These are phyloP conservation scores for Netelia fuscicornis DNA, from an alignment of 2,888 invertebrate species.

Conservation along the genomic window DNA sequence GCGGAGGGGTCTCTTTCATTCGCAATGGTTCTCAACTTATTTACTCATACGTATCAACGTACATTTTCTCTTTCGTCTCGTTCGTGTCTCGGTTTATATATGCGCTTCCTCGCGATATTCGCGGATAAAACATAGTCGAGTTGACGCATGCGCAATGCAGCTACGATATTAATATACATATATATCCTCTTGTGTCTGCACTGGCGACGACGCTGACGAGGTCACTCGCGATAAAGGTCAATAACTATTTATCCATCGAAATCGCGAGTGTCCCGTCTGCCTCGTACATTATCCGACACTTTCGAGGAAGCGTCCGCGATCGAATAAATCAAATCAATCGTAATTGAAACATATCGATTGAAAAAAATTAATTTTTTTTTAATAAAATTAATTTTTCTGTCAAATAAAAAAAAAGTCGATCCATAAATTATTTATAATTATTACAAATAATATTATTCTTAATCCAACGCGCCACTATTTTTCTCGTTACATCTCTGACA, in stretches of 20 bases:
- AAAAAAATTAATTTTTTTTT: too few species aligned
- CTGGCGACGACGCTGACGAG: constrained; percentile 63
- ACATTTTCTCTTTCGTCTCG: constrained; percentile 13
- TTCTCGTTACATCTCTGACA: too few species aligned
- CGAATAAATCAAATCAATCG: not conserved
- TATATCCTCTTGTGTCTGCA: constrained; percentile 64
- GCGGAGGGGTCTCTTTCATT: not conserved
- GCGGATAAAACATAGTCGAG: constrained; percentile 48
- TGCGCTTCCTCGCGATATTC: constrained; percentile 30
- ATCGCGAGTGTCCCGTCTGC: constrained; percentile 43
- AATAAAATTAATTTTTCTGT: too few species aligned
- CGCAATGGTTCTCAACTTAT: constrained; percentile 47
- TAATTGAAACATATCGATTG: too few species aligned
- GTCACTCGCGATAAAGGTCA: constrained; percentile 77
- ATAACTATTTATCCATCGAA: constrained; percentile 76
- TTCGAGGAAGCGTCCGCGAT: constrained; percentile 19
- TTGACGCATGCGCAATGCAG: constrained; percentile 62
- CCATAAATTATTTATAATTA: too few species aligned
- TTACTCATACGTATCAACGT: not conserved
- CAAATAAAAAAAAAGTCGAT: too few species aligned
- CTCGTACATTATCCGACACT: constrained; percentile 34
- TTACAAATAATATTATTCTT: too few species aligned
- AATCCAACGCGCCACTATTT: too few species aligned
- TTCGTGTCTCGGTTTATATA: constrained; percentile 22
- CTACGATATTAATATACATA: constrained; percentile 1